Evolutionary conservation across 2,113 vertebrate genomes (phyloP), one percentile per base, ranked within the genome.

Genomic region (Cacatua alba): DNA sequence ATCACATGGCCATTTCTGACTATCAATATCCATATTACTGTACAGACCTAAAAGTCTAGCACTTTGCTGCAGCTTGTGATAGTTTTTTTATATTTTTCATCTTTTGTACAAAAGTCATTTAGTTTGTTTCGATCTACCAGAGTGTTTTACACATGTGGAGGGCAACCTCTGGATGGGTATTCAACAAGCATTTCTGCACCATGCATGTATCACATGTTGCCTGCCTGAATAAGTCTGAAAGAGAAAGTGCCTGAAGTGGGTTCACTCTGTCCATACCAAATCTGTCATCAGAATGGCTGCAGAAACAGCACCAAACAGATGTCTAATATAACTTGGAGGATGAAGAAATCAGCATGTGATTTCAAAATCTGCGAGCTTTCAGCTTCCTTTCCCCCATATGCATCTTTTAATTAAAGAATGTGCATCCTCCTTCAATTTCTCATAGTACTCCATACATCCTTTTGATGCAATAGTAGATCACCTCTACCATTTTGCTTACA

Each of bases 121-220:
- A 10, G 13, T 39, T 72, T 80, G 57, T 51, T 72, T 62, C 84
- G 86, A 29, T 25, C 53, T 46, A 48, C 33, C 13, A 43, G 29
- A 48, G 23, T 43, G 52, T 33, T 91, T 39, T 52, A 52, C 24
- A 52, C 4, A 24, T 1, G 0, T 33, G 17, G 48, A 83, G 21
- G 35, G 48, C 17, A 72, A n/a, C 59, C 48, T 60, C 44, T 0
- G 0, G 46, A 43, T 2, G 5, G 33, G 43, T 51, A 51, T 21
- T 84, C 52, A 35, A 48, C n/a, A 41, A 57, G 41, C 4, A 28
- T 43, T 80, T 88, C 35, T 77, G 44, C 64, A 86, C 29, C 2
- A 2, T 2, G 17, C 33, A 79, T 20, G 5, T 17, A 70, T 14
- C n/a, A 63, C 46, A 25, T 0, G 1, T 14, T 82, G 57, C 23